These are phyloP conservation scores for Herpailurus yagouaroundi DNA, from an alignment of 2,113 vertebrate genomes.

Conservation along the genomic window DNA sequence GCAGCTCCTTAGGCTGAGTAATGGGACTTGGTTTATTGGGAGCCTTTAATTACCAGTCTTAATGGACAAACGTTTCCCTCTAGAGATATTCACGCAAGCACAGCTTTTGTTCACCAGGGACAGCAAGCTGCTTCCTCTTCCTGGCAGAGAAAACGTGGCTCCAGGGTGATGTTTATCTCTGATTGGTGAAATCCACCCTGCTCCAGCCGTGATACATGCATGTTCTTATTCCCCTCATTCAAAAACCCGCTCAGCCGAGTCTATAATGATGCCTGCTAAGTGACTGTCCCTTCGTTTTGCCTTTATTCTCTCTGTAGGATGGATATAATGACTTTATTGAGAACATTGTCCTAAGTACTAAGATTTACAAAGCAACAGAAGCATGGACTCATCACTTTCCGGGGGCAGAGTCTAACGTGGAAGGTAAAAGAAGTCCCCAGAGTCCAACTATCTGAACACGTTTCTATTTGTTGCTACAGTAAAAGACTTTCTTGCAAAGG, in stretches of 20 bases:
- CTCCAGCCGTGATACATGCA: background rate
- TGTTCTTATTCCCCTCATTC: background rate
- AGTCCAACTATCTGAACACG: background rate
- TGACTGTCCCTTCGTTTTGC: background rate
- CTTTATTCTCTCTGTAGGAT: background rate
- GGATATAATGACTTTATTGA: background rate
- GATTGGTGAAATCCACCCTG: background rate
- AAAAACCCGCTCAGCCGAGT: background rate
- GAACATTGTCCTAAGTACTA: background rate
- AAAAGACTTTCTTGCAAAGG: background rate
- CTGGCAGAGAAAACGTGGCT: background rate
- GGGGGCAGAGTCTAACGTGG: background rate
- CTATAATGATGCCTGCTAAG: background rate
- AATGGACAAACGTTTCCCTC: conserved; percentile 73
- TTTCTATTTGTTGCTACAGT: background rate
- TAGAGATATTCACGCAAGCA: conserved; percentile 41
- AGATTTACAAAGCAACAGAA: conserved; percentile 1
- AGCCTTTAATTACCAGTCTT: conserved; percentile 74
- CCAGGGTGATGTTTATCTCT: background rate
- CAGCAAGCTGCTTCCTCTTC: conserved; percentile 29
- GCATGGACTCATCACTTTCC: background rate
- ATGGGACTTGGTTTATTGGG: conserved; percentile 65
- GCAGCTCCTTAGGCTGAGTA: conserved; percentile 73
- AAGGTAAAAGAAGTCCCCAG: background rate
- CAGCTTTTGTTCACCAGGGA: conserved; percentile 54